Conservation (phyloP, 1,140 invertebrate species). For the Mylabris phalerata region DNA sequence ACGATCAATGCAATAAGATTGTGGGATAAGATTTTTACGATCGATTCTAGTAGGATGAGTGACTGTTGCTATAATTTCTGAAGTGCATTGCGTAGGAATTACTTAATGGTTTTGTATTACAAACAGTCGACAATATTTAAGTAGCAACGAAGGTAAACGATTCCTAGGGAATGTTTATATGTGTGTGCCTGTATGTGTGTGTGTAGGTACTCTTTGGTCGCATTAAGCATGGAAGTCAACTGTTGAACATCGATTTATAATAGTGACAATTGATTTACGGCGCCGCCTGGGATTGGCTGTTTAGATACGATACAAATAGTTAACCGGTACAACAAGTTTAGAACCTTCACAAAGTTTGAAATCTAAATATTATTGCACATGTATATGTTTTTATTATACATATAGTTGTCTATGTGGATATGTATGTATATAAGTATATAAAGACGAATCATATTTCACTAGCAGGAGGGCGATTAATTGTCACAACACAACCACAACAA, state of each 20-base stretch:
- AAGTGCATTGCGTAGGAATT: no score
- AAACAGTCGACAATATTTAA: constrained; percentile 5
- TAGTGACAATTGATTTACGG: constrained; percentile 43
- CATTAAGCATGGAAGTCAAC: constrained; percentile 38
- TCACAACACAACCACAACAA: no score
- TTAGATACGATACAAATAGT: constrained; percentile 33
- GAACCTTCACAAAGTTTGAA: constrained; percentile 16
- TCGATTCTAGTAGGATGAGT: no score
- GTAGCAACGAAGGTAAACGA: constrained; percentile 36
- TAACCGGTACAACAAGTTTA: constrained; percentile 28
- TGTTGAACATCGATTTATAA: constrained; percentile 43
- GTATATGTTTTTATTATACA: background rate
- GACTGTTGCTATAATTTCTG: no score
- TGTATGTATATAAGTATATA: no score
- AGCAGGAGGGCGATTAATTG: no score
- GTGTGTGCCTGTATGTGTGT: no score
- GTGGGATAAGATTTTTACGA: no score
- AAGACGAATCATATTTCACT: no score
- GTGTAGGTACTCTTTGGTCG: constrained; percentile 39
- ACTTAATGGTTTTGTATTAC: no score
- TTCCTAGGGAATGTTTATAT: constrained; percentile 34
- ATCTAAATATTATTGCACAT: constrained; percentile 25
- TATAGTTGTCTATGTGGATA: no score
- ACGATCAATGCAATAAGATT: no score
- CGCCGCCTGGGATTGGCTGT: constrained; percentile 36